Evolutionary conservation across 2,888 invertebrate genomes (phyloP).

Genomic region (Hydrotaea diabolus): DNA sequence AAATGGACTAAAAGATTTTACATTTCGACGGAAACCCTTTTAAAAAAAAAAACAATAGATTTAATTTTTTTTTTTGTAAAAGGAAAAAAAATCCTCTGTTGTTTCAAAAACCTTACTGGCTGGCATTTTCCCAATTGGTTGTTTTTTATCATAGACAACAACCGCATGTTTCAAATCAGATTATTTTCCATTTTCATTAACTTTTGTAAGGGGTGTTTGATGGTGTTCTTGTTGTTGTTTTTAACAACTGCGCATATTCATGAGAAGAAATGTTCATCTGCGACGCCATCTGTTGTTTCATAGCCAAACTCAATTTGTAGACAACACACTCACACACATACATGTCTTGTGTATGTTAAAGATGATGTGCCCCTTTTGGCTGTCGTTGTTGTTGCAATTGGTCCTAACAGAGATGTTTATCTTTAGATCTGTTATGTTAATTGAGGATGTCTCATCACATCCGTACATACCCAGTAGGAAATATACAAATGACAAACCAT

Average conservation of each 20-base stretch:
- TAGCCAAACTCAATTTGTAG: conserved; percentile 41
- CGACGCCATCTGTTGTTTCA: conserved; percentile 68
- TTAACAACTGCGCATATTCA: conserved; percentile 53
- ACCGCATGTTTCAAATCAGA: conserved; percentile 60
- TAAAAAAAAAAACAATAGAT: too few species aligned
- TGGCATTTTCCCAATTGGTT: too few species aligned
- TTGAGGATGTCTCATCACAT: background rate
- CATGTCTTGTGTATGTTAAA: conserved; percentile 2
- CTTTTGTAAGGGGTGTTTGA: conserved; percentile 8
- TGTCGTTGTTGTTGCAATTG: conserved; percentile 13
- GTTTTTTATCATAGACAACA: conserved; percentile 38
- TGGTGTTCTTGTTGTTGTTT: conserved; percentile 12
- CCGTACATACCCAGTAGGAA: too few species aligned
- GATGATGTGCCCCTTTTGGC: background rate
- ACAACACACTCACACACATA: background rate
- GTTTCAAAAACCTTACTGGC: too few species aligned
- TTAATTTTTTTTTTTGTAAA: too few species aligned
- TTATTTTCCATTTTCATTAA: conserved; percentile 38
- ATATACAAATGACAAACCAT: too few species aligned
- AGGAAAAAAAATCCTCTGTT: too few species aligned
- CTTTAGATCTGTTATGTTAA: conserved; percentile 33
- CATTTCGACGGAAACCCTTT: too few species aligned
- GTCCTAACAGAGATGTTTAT: conserved; percentile 50
- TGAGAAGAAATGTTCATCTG: conserved; percentile 12
- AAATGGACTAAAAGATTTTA: too few species aligned